Evolutionary conservation across 2,888 invertebrate species (phyloP), one percentile per base, ranked within the genome.

Genomic region (Alviniconcha strummeri): DNA sequence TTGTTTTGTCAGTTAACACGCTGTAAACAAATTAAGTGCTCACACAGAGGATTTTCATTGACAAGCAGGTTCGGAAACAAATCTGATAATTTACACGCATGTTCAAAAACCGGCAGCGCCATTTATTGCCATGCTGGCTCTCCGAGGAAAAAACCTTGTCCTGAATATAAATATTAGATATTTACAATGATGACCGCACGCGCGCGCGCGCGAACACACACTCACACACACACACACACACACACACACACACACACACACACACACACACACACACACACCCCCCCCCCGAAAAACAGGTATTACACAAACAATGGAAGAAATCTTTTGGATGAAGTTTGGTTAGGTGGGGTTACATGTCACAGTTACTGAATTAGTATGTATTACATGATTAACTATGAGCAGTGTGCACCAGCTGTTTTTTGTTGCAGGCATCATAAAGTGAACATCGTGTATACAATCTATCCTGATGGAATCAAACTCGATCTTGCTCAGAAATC

Each of bases 401-500:
- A 36, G 36, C 36, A 36, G 36, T 36, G 36, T 36, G 36, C 36
- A 36, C 36, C 1, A 36, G 36, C 36, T 36, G 0, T 36, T 36
- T 36, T 36, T 36, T 36, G 36, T 36, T 78, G 78, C 78, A 78
- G 78, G 56, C 60, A 64, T 17, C 36, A 78, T 60, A 82, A 84
- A 57, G 67, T 86, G 15, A 82, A 82, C 56, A 77, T 86, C 56
- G 76, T 83, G 19, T 85, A 85, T 77, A 71, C 81, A 19, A 74
- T 83, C 15, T 86, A 86, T 57, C 85, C 86, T 6, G 79, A 84
- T 19, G 81, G 77, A 13, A 79, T 74, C 8, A 60, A 81, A 60
- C 83, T 55, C 5, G 60, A 81, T n/a, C 71, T 78, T 19, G 36
- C 78, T 13, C 78, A 72, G 36, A 83, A 87, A 15, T 83, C 85